Conservation (phyloP, 2,797 vertebrate genomes). For the Furcifer pardalis region DNA sequence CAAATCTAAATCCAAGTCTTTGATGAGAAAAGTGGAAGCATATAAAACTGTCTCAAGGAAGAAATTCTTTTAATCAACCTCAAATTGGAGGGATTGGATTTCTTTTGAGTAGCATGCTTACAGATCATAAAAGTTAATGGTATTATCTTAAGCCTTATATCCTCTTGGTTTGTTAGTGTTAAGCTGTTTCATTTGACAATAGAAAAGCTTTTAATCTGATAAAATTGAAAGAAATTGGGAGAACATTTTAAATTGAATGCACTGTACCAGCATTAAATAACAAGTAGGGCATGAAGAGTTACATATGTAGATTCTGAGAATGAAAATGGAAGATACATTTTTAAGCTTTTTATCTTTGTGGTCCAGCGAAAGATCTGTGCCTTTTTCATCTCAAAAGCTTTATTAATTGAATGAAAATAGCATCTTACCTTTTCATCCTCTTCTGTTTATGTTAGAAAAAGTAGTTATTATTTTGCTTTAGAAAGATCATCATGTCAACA, state of each 20-base stretch:
- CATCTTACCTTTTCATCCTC: neutral
- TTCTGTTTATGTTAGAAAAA: neutral
- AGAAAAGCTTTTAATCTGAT: constrained; percentile 54
- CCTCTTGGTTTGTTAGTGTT: constrained; percentile 10
- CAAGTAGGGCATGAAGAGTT: constrained; percentile 51
- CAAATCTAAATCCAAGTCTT: neutral
- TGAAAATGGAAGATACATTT: constrained; percentile 39
- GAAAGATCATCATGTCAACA: neutral
- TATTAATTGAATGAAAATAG: constrained; percentile 50
- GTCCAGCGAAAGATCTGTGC: neutral
- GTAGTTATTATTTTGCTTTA: constrained; percentile 21
- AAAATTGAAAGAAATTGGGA: constrained; percentile 45
- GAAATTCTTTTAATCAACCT: constrained; percentile 1
- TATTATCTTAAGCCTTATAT: constrained; percentile 12
- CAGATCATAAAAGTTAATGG: constrained; percentile 11
- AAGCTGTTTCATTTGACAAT: constrained; percentile 48
- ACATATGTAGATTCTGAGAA: constrained; percentile 45
- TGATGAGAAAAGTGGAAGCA: constrained; percentile 33
- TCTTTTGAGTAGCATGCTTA: neutral
- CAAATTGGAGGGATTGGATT: neutral
- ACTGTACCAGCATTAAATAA: constrained; percentile 49
- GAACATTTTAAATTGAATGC: constrained; percentile 58
- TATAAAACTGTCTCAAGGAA: constrained; percentile 9
- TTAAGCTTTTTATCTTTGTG: constrained; percentile 48
- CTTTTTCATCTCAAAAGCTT: constrained; percentile 48